A percentile compares a stretch with the other conserved stretches of the same genome.
Evolutionary conservation across 2,113 vertebrate genomes (phyloP).

Genomic region (Formicarius rufipectus): DNA sequence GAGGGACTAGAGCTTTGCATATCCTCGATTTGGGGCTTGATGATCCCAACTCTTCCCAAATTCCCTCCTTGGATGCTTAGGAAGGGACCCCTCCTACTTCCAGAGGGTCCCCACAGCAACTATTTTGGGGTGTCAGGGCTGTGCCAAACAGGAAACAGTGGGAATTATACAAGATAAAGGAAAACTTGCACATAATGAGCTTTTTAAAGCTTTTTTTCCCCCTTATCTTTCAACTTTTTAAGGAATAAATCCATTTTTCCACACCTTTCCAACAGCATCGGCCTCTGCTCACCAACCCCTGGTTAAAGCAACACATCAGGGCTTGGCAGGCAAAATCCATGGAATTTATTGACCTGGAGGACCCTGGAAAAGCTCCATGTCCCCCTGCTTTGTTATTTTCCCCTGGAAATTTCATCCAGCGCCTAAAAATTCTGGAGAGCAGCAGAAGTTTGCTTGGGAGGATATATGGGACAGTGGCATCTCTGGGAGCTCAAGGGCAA

Average conservation of each 20-base stretch:
- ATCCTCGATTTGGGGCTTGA: accelerated
- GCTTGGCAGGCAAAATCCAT: background rate
- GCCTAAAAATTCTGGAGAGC: background rate
- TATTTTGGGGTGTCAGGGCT: accelerated
- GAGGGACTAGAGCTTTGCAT: background rate
- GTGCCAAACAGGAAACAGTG: accelerated
- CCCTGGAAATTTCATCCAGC: background rate
- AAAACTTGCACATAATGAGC: background rate
- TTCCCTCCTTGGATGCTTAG: background rate
- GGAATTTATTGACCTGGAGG: background rate
- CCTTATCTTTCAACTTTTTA: background rate
- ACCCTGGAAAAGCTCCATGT: background rate
- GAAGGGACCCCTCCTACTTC: accelerated
- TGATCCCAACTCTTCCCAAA: background rate
- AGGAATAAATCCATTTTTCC: background rate
- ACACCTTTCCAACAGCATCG: accelerated
- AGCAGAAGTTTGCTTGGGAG: background rate
- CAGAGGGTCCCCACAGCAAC: background rate
- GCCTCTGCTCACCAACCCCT: background rate
- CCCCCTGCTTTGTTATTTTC: background rate
- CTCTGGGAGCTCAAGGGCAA: background rate
- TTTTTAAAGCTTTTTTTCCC: background rate
- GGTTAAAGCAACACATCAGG: background rate
- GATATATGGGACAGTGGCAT: accelerated
- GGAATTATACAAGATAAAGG: background rate